A percentile compares a stretch with the other conserved stretches of the same genome.
These are phyloP conservation scores for Gavialis gangeticus DNA, from an alignment of 2,113 vertebrate genomes.

Conservation along the genomic window DNA sequence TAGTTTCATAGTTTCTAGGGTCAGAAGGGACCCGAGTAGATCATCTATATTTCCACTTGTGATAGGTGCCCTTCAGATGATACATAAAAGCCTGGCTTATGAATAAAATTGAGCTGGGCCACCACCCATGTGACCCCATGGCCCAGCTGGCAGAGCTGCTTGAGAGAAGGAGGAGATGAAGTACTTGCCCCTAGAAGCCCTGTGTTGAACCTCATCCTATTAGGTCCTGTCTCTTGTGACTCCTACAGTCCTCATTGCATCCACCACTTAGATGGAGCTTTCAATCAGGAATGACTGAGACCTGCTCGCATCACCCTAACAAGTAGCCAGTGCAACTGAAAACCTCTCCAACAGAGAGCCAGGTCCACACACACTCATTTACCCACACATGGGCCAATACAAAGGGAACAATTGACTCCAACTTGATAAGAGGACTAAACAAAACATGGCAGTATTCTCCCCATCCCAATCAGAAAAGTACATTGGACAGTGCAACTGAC, in stretches of 20 bases:
- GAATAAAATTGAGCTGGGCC: neutral
- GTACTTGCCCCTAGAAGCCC: rapidly evolving
- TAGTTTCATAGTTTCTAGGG: too few relatives aligned
- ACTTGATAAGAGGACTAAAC: neutral
- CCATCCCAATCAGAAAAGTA: neutral
- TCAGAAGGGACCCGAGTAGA: too few relatives aligned
- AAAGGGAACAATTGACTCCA: neutral
- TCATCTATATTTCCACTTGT: rapidly evolving
- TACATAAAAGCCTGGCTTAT: neutral
- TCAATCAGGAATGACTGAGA: neutral
- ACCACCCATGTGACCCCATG: neutral
- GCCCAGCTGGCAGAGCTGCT: neutral
- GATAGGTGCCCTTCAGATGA: neutral
- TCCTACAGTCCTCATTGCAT: neutral
- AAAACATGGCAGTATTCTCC: neutral
- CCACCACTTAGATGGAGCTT: rapidly evolving
- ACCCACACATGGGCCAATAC: neutral
- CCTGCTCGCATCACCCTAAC: rapidly evolving
- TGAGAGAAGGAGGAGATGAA: neutral
- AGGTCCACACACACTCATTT: neutral
- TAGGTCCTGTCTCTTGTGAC: neutral
- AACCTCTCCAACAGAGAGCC: neutral
- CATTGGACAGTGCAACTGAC: neutral
- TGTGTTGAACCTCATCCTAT: neutral
- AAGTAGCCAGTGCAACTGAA: neutral